phyloP scores from a whole-genome alignment of 2,113 vertebrate species.

The Centropus unirufus region DNA sequence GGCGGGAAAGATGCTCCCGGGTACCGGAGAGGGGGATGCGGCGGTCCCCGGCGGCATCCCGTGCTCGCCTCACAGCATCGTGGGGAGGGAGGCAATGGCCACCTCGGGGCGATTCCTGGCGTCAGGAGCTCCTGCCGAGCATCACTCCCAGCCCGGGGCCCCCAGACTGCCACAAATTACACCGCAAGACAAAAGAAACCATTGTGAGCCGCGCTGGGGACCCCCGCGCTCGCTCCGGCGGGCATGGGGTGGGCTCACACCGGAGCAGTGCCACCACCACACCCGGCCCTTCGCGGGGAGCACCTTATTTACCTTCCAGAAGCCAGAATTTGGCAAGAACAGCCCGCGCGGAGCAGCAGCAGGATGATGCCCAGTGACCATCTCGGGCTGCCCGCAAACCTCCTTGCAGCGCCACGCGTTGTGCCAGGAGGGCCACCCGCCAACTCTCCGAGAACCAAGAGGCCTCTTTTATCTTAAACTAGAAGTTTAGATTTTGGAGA shows the following conservation, averaged over 20 bases:
- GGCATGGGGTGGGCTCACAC: rapidly evolving
- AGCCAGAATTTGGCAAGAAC: rapidly evolving
- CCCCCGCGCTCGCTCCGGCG: too few relatives aligned
- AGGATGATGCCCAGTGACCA: background rate
- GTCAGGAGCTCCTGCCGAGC: background rate
- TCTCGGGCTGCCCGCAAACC: background rate
- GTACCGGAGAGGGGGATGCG: background rate
- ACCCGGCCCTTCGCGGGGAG: background rate
- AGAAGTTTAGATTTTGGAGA: background rate
- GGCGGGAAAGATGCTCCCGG: background rate
- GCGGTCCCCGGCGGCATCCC: background rate
- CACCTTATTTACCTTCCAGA: background rate
- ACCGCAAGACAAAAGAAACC: conserved; percentile 48
- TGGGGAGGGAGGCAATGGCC: background rate
- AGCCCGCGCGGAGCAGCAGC: rapidly evolving
- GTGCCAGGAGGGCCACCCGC: background rate
- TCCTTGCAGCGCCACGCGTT: rapidly evolving
- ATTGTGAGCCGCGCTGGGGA: background rate
- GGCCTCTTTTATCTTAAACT: background rate
- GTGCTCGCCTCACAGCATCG: background rate
- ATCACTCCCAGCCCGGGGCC: conserved; percentile 35
- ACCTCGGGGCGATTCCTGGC: background rate
- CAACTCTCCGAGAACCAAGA: background rate
- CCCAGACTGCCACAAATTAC: background rate
- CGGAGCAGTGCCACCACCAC: too few relatives aligned